Base-by-base conservation (phyloP, 2,888 invertebrate species). In the Drosophila paracracens region DNA sequence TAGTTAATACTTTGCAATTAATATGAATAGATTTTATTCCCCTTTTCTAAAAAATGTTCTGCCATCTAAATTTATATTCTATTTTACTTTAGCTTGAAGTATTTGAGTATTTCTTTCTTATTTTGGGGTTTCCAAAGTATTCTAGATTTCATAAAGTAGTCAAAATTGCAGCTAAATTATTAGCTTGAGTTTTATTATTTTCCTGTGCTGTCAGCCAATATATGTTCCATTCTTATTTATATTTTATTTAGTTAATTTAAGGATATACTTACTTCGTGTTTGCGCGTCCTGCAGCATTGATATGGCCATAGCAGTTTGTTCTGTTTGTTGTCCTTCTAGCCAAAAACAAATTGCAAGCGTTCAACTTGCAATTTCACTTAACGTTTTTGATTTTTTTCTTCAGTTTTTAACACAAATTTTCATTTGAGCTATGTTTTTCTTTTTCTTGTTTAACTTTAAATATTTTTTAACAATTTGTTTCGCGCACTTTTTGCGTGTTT, bases 281-380 rank as follows among this genome's bases (percentile, higher is more conserved):
- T 93, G 93, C 48, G 93, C 93, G 89, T 93, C 93, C 87, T 93
- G 93, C 38, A 93, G 79, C 89, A 93, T 73, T 64, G 93, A 93
- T 68, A 93, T 91, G 62, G 93, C 93, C 93, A 93, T 93, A 64
- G 71, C 27, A 69, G 59, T 66, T 57, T 60, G 56, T 62, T 38
- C 35, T 59, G 13, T 59, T 25, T 68, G 33, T 53, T 62, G 36
- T 57, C 56, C 66, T 64, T 29, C 11, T 38, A 54, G 67, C 51
- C 25, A 46, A 58, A 58, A 52, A 13, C n/a, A 36, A 67, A 68
- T 61, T 52, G 54, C 61, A 70, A 68, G 64, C 63, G 50, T n/a
- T 53, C 54, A 53, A 66, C 56, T 64, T 65, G 35, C 67, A 62
- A 59, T 53, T 76, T 72, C 67, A 66, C 64, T 70, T 66, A 51